Conservation (phyloP, 1,140 invertebrate species). For the Chionoecetes opilio region DNA sequence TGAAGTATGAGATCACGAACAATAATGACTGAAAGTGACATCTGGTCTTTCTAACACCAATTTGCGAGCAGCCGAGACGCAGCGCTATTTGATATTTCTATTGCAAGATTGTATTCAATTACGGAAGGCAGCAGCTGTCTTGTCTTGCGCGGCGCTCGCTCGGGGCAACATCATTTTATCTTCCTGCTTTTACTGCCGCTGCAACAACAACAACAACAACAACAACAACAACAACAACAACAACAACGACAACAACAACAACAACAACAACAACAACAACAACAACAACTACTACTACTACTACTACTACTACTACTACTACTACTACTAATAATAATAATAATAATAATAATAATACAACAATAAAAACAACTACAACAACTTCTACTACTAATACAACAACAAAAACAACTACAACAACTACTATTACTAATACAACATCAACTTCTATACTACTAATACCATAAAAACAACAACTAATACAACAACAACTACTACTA, state of each 20-base stretch:
- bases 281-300: neutral
- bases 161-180: neutral
- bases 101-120: too few species aligned
- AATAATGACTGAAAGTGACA: too few species aligned
- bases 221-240: too few species aligned
- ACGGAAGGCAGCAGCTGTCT: too few species aligned
- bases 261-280: too few species aligned
- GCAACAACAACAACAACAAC: too few species aligned
- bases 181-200: neutral
- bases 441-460: neutral
- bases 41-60: too few species aligned
- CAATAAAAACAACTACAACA: neutral
- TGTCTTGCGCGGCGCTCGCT: too few species aligned
- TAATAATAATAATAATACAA: neutral
- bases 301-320: slow-evolving; percentile 11
- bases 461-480: neutral
- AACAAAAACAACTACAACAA: neutral
- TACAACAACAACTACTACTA: neutral
- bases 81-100: too few species aligned
- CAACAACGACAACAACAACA: too few species aligned
- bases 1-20: too few species aligned
- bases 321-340: neutral
- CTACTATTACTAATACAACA: neutral
- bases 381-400: neutral
- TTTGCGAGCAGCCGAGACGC: too few species aligned